These are phyloP conservation scores for Diphyllodes magnificus DNA, from an alignment of 2,113 vertebrate genomes.

Conservation along the genomic window DNA sequence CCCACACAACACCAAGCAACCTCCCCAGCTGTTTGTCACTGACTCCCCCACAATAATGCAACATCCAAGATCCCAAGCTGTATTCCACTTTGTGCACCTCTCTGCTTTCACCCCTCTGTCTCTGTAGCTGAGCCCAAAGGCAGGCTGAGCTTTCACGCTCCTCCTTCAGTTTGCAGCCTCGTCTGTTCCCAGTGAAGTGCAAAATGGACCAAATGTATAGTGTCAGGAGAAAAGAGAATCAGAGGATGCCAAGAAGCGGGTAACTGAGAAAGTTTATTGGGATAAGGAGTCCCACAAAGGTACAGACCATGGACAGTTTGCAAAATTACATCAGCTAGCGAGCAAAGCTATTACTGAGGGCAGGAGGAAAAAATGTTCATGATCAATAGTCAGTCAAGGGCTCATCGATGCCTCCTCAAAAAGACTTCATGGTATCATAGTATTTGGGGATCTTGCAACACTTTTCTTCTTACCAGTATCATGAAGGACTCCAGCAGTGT, in stretches of 20 bases:
- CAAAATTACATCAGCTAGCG: not conserved
- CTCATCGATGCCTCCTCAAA: not conserved
- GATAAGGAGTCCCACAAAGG: not conserved
- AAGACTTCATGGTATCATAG: not conserved
- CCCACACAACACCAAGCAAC: not conserved
- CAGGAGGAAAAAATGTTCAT: not conserved
- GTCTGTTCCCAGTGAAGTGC: not conserved
- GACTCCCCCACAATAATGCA: fast-evolving
- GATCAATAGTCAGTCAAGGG: not conserved
- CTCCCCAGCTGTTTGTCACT: fast-evolving
- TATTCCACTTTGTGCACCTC: not conserved
- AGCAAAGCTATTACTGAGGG: not conserved
- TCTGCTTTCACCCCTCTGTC: not conserved
- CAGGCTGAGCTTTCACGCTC: not conserved
- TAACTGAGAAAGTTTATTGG: not conserved
- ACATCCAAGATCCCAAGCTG: not conserved
- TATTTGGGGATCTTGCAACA: not conserved
- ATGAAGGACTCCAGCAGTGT: not conserved
- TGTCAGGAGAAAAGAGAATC: not conserved
- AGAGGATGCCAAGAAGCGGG: not conserved
- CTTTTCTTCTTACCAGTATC: not conserved
- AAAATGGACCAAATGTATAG: not conserved
- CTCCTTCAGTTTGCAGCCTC: not conserved
- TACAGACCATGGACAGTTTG: not conserved
- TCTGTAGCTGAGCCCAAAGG: not conserved